A percentile compares a stretch with the other conserved stretches of the same genome.
These are phyloP conservation scores for Drosophila nr. medialis DNA, from an alignment of 2,888 invertebrate species.

Conservation along the genomic window DNA sequence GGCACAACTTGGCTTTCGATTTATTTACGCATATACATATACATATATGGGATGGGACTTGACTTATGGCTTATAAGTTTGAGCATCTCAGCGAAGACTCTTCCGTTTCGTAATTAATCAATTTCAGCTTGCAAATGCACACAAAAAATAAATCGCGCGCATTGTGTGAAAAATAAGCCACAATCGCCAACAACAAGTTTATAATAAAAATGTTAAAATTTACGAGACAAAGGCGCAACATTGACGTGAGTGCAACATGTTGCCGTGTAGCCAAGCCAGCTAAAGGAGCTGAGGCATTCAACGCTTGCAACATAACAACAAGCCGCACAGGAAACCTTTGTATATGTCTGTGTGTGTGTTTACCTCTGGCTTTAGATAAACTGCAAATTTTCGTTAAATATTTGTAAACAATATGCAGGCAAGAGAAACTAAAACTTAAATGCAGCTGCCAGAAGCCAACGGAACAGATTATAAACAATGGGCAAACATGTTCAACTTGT, in stretches of 20 bases:
- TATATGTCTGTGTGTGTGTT: slow-evolving; percentile 11
- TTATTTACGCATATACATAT: background rate
- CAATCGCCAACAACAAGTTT: slow-evolving; percentile 32
- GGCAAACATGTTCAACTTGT: slow-evolving; percentile 5
- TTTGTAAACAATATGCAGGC: slow-evolving; percentile 62
- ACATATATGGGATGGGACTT: slow-evolving; percentile 2
- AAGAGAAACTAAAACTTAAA: slow-evolving; percentile 51
- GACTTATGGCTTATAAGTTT: slow-evolving; percentile 1
- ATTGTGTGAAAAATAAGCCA: slow-evolving; percentile 63
- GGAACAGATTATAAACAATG: slow-evolving; percentile 43
- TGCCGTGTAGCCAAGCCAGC: slow-evolving; percentile 38
- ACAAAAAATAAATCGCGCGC: slow-evolving; percentile 66
- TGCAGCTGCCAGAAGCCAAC: slow-evolving; percentile 57
- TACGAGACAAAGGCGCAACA: slow-evolving; percentile 76
- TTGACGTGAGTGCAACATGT: slow-evolving; percentile 71
- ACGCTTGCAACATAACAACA: slow-evolving; percentile 33
- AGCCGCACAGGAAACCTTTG: slow-evolving; percentile 25
- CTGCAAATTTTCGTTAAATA: slow-evolving; percentile 68
- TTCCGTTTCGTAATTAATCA: slow-evolving; percentile 77
- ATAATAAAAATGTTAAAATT: slow-evolving; percentile 75
- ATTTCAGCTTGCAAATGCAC: slow-evolving; percentile 67
- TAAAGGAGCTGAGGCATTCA: slow-evolving; percentile 15
- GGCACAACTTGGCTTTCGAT: slow-evolving; percentile 15
- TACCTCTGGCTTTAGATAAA: slow-evolving; percentile 49
- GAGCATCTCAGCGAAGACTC: slow-evolving; percentile 20